A percentile compares a stretch with the other conserved stretches of the same genome.
Conservation (phyloP, 2,888 invertebrate species). For the Anaspis maculata region DNA sequence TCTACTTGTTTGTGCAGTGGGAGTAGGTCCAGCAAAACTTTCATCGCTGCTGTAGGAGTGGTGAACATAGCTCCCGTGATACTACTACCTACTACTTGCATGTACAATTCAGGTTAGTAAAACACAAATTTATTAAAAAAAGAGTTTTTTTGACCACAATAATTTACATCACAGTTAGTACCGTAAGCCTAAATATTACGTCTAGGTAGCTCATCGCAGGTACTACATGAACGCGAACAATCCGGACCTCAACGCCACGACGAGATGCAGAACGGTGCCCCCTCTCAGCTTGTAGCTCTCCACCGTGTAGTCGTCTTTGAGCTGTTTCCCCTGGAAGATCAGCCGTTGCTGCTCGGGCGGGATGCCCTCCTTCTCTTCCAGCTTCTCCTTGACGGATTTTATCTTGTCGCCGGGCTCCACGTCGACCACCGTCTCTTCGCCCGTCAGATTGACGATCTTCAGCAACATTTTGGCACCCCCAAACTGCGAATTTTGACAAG, state of each 20-base stretch:
- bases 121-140: too few relatives aligned
- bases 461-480: conserved; percentile 19
- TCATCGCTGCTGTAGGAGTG: too few relatives aligned
- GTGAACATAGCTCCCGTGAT: too few relatives aligned
- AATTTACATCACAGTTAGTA: too few relatives aligned
- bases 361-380: conserved; percentile 39
- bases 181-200: too few relatives aligned
- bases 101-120: too few relatives aligned
- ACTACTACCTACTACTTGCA: too few relatives aligned
- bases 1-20: too few relatives aligned
- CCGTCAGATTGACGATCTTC: conserved; percentile 37
- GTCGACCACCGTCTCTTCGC: conserved; percentile 35
- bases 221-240: conserved; percentile 1
- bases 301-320: conserved; percentile 36
- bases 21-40: too few relatives aligned
- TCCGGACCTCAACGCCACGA: conserved; percentile 38
- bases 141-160: too few relatives aligned
- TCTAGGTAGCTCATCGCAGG: too few relatives aligned
- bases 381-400: conserved; percentile 33
- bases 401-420: conserved; percentile 37
- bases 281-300: conserved; percentile 35
- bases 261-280: conserved; percentile 36
- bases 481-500: too few relatives aligned
- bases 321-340: conserved; percentile 37
- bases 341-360: conserved; percentile 37